These are phyloP conservation scores for Calliscelio sp. DNA, from an alignment of 2,888 invertebrate genomes.

Conservation along the genomic window DNA sequence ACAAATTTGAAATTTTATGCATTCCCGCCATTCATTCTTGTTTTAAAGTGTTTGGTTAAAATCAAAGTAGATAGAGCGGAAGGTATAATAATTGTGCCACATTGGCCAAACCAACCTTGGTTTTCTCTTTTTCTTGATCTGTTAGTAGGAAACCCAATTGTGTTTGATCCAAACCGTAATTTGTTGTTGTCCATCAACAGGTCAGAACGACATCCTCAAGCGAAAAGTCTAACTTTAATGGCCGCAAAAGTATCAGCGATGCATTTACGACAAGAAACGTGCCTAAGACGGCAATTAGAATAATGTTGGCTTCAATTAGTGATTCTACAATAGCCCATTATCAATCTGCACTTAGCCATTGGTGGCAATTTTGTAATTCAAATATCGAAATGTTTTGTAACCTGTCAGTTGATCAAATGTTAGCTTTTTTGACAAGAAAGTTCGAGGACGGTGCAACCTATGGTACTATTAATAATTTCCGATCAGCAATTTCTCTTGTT, in stretches of 20 bases:
- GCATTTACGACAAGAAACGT: constrained; percentile 27
- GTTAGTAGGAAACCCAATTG: not conserved
- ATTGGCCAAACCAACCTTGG: constrained; percentile 61
- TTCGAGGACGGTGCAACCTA: constrained; percentile 64
- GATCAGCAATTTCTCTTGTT: constrained; percentile 70
- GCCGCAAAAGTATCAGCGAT: constrained; percentile 42
- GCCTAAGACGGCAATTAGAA: constrained; percentile 24
- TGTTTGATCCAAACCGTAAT: constrained; percentile 27
- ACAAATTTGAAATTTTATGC: no score
- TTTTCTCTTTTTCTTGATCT: constrained; percentile 30
- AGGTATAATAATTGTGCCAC: constrained; percentile 43
- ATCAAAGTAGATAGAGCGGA: constrained; percentile 53
- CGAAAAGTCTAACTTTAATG: constrained; percentile 38
- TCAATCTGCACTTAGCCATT: constrained; percentile 49
- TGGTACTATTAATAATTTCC: constrained; percentile 60
- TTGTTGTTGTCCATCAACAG: constrained; percentile 14
- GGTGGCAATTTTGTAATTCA: constrained; percentile 71
- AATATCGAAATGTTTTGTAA: constrained; percentile 10
- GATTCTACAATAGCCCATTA: constrained; percentile 70
- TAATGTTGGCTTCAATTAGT: constrained; percentile 66
- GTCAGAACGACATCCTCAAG: constrained; percentile 68
- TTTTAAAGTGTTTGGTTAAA: constrained; percentile 57
- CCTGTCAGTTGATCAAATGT: not conserved
- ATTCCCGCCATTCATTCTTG: constrained; percentile 64
- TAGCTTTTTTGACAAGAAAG: constrained; percentile 51